Evolutionary conservation across 1,140 invertebrate species (phyloP).

Genomic region (Mercenaria mercenaria): DNA sequence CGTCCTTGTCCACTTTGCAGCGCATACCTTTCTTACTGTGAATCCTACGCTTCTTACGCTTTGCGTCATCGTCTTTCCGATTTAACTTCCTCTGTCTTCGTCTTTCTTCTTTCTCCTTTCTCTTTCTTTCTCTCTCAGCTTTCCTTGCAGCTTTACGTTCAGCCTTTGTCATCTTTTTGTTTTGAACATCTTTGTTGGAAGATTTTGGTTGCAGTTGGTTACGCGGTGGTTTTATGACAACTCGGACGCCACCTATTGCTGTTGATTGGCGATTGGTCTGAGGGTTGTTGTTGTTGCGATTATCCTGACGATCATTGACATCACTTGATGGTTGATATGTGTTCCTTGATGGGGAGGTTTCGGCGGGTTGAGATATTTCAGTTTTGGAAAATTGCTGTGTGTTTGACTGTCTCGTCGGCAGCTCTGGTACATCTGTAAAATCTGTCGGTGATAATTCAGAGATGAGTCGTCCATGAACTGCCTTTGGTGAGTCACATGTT

Average conservation of each 20-base stretch:
- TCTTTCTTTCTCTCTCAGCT: constrained; percentile 38
- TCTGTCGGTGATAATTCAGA: background rate
- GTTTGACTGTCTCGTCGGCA: background rate
- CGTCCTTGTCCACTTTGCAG: constrained; percentile 31
- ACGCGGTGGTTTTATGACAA: constrained; percentile 46
- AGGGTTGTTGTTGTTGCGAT: background rate
- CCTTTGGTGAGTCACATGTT: constrained; percentile 75
- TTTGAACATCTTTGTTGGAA: background rate
- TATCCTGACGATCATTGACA: background rate
- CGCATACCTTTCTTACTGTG: constrained; percentile 50
- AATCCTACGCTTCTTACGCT: constrained; percentile 65
- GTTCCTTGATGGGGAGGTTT: background rate
- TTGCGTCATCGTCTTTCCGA: constrained; percentile 64
- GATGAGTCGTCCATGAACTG: constrained; percentile 70
- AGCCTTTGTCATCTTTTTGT: background rate
- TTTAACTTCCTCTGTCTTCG: constrained; percentile 26
- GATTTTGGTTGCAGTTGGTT: background rate
- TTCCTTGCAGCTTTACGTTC: constrained; percentile 46
- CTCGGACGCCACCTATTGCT: background rate
- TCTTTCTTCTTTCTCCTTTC: constrained; percentile 26
- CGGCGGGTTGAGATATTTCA: background rate
- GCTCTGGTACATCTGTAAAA: constrained; percentile 13
- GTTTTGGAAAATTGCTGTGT: background rate
- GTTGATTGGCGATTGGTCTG: background rate
- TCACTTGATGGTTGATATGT: background rate